Base-by-base conservation (phyloP, 2,797 vertebrate genomes). In the Coluber constrictor region DNA sequence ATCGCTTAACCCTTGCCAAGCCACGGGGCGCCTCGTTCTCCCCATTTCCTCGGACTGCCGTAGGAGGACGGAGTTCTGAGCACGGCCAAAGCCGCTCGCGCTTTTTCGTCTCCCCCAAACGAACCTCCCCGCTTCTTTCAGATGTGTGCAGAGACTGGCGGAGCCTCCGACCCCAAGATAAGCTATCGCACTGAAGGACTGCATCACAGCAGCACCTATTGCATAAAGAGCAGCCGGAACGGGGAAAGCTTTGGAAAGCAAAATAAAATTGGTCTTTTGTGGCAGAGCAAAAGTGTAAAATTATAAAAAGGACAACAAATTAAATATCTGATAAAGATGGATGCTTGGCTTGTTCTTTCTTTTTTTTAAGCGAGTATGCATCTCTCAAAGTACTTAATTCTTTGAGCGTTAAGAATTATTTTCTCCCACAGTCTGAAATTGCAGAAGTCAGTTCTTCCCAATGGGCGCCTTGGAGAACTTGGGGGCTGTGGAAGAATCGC, bases 1-100 rank as follows among this genome's bases (percentile, higher is more conserved):
- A 94, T 92, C 95, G 92, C 96, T 97, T 97, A 97, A 98, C 97
- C 97, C 97, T 96, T 96, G 92, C 92, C 37, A 4, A 86, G 6
- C 92, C 86, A 5, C 83, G n/a, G 43, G 74, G 3, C 59, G 74
- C 92, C 92, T 29, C 23, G 1, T 3, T n/a, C 12, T 54, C 15
- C 60, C 57, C n/a, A 16, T 3, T n/a, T 43, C 59, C 87, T 29
- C 13, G 74, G 74, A 51, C 74, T 20, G 27, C 16, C 16, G 43
- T 55, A 18, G 15, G 18, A 55, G 3, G 88, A 13, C 51, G 27
- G 60, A 32, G 10, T n/a, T 29, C 74, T 29, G n/a, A 29, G 37
- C 25, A 0, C 2, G 57, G 51, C n/a, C 25, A 0, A 13, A 61
- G 55, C 12, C 57, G 3, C 57, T 16, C 43, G 70, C 70, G 70